Evolutionary conservation across 1,140 invertebrate genomes (phyloP).

Genomic region (Ectropis grisescens): DNA sequence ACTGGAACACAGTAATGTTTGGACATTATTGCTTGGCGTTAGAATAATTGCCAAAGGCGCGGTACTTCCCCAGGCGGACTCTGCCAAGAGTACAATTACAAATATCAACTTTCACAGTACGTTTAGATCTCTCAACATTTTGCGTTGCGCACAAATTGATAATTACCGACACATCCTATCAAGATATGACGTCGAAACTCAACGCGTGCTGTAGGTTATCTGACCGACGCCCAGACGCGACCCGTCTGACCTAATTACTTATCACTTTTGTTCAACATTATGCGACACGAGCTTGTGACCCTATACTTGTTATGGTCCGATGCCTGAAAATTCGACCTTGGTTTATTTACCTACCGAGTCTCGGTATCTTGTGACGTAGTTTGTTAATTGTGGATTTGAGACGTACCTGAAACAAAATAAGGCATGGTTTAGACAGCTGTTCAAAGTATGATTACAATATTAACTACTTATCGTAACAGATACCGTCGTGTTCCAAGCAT

Average conservation of each 20-base stretch:
- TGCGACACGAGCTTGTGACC: conserved; percentile 8
- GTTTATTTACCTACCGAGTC: conserved; percentile 3
- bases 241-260: conserved; percentile 50
- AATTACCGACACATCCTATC: conserved; percentile 12
- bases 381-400: conserved; percentile 2
- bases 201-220: conserved; percentile 39
- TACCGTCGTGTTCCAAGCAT: no score
- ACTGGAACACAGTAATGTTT: no score
- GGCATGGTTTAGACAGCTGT: no score
- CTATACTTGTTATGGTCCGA: conserved; percentile 19
- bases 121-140: no score
- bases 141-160: no score
- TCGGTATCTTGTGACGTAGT: conserved; percentile 1
- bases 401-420: conserved; percentile 9
- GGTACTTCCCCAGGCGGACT: no score
- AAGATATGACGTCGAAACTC: conserved; percentile 28
- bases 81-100: no score
- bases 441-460: no score
- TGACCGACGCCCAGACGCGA: conserved; percentile 34
- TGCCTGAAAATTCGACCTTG: conserved; percentile 17
- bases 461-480: no score
- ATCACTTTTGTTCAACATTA: conserved; percentile 21
- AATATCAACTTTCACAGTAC: no score
- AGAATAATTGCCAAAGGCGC: no score
- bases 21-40: no score